Base-by-base conservation (phyloP, 1,140 invertebrate species). In the Drosophila fuyamai region DNA sequence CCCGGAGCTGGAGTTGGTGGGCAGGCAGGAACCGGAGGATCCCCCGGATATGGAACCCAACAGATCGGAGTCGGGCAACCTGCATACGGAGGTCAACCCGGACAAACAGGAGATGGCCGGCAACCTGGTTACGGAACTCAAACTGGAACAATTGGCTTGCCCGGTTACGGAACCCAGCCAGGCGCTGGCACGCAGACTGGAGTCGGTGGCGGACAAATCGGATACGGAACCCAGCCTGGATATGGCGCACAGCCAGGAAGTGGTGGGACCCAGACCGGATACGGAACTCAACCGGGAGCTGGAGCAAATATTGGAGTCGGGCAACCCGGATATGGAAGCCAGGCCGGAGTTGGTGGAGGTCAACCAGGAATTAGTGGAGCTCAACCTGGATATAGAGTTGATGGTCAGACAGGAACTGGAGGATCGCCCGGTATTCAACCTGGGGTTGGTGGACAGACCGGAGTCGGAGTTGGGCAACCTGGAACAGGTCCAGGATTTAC, bases 231-330 rank as follows among this genome's bases (percentile, higher is more conserved):
- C 0, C 51, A 71, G 18, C 36, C 70, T 3, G 68, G 74, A 5
- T 48, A 53, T 7, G 75, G 76, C 23, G 0, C 8, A 2, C 79
- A 71, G 9, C 51, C 74, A 14, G 73, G 60, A 27, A 46, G 44
- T n/a, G 62, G 47, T 4, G 58, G 44, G 1, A 23, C 23, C 23
- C 67, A 67, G 12, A 46, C 60, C 7, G 61, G 72, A 12, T 18
- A 47, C 36, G 54, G 47, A 35, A 27, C 40, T 18, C 59, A 53
- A 12, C n/a, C 47, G 7, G 57, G 57, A 8, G 55, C 43, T 3
- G 46, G 57, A 13, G 41, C 4, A 7, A 5, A 9, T 14, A 14
- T 5, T 43, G 55, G 55, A 7, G 12, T n/a, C 8, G 44, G 29
- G 5, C 63, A 62, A 9, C 36, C 46, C 1, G 63, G 61, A 10